Evolutionary conservation across 2,113 vertebrate species (phyloP), one percentile per base, ranked within the genome.

Genomic region (Pygoscelis adeliae): DNA sequence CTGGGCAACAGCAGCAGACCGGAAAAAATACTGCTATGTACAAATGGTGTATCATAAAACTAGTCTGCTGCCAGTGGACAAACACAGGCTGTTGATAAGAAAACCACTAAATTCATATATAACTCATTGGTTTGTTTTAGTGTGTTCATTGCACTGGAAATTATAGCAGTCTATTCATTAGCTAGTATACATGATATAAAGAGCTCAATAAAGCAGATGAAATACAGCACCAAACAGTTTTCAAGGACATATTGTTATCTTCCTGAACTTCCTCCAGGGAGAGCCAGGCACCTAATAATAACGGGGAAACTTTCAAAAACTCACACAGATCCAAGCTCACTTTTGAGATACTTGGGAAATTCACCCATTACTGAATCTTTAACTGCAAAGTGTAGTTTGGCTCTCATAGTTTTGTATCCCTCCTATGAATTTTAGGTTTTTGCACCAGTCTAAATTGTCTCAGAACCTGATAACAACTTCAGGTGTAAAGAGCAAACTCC

Each of bases 151-250:
- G 19, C 10, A 15, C n/a, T 74, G 69, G 32, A 65, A 92, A 32
- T 65, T 34, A 2, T 79, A 11, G 38, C 18, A 69, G 49, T 29
- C 27, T 27, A 10, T 15, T 18, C 5, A 14, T 87, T 85, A 46
- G 16, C 14, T 65, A 15, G n/a, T 34, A 29, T 21, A 36, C 5
- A 12, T 0, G 1, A 52, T 15, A 3, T 27, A 56, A 80, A 69
- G 29, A 69, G 15, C 49, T 80, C 49, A 63, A 38, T 72, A 82
- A 91, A 40, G 30, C 22, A 71, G 32, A 32, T 55, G 38, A 79
- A 79, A 59, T n/a, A 38, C 7, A 83, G 55, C 49, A 66, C 5
- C 8, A 49, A 34, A 27, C 46, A 32, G 22, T 92, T 90, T 93
- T 90, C 47, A 42, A 46, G 40, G 38, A 23, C 6, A 9, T 69